Evolutionary conservation across 1,140 invertebrate genomes (phyloP).

Genomic region (Scaptodrosophila lebanonensis): DNA sequence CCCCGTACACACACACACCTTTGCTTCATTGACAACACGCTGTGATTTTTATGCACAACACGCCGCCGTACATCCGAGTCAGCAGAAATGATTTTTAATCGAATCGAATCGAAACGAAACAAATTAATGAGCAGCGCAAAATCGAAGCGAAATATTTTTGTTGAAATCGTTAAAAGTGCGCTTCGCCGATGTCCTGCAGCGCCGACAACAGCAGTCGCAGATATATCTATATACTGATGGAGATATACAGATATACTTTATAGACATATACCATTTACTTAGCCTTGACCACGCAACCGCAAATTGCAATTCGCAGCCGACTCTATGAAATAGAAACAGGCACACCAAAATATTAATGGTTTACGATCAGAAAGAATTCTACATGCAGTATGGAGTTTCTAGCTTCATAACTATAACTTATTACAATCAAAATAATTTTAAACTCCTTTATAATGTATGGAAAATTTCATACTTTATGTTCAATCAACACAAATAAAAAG

Average conservation of each 20-base stretch:
- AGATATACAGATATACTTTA: slow-evolving; percentile 18
- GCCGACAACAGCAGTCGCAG: slow-evolving; percentile 15
- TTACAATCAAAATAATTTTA: too few relatives aligned
- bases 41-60: slow-evolving; percentile 75
- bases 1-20: too few relatives aligned
- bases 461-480: too few relatives aligned
- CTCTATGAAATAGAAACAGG: slow-evolving; percentile 35
- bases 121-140: slow-evolving; percentile 66
- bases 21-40: slow-evolving; percentile 36
- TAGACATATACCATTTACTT: slow-evolving; percentile 30
- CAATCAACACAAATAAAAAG: too few relatives aligned
- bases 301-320: too few relatives aligned
- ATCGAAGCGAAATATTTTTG: slow-evolving; percentile 64
- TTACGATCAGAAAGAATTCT: too few relatives aligned
- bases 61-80: slow-evolving; percentile 57
- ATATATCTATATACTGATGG: too few relatives aligned
- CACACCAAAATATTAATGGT: too few relatives aligned
- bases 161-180: slow-evolving; percentile 72
- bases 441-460: too few relatives aligned
- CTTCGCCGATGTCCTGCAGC: slow-evolving; percentile 68
- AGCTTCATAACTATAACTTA: too few relatives aligned
- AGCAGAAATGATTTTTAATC: slow-evolving; percentile 28
- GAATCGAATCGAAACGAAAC: slow-evolving; percentile 38
- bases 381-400: too few relatives aligned
- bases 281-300: slow-evolving; percentile 58